Evolutionary conservation across 2,888 invertebrate genomes (phyloP).

Genomic region (Stegana nigrithorax): DNA sequence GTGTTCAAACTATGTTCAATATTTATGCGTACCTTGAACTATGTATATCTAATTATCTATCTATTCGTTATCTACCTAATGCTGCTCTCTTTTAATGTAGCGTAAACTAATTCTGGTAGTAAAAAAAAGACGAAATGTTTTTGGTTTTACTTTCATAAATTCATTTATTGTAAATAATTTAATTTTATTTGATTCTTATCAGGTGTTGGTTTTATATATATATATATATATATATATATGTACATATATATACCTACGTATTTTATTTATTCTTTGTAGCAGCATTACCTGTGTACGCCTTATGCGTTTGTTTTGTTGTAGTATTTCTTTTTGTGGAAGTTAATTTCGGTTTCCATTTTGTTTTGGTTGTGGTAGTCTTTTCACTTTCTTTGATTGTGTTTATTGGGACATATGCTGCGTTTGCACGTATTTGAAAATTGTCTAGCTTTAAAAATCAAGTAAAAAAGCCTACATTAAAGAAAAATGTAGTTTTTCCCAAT

Average conservation of each 20-base stretch:
- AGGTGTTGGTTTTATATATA: not conserved
- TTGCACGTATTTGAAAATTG: not conserved
- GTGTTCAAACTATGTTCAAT: not conserved
- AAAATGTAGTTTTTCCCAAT: too few relatives aligned
- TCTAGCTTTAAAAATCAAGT: not conserved
- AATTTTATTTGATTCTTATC: not conserved
- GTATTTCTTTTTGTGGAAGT: too few relatives aligned
- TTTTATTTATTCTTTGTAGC: too few relatives aligned
- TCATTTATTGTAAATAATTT: constrained; percentile 13
- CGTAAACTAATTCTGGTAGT: too few relatives aligned
- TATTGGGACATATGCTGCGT: too few relatives aligned
- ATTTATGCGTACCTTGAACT: too few relatives aligned
- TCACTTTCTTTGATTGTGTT: constrained; percentile 3
- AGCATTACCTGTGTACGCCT: too few relatives aligned
- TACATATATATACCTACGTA: constrained; percentile 9
- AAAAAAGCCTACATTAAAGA: too few relatives aligned
- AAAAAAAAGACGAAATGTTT: too few relatives aligned
- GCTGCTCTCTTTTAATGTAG: not conserved
- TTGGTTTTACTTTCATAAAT: constrained; percentile 19
- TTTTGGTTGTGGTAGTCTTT: not conserved
- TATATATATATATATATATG: constrained; percentile 22
- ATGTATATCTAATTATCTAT: not conserved
- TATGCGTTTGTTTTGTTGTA: too few relatives aligned
- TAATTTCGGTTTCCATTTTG: too few relatives aligned
- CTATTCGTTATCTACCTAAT: not conserved